Evolutionary conservation across 2,797 vertebrate genomes (phyloP).

Genomic region (Neostethus bicornis): DNA sequence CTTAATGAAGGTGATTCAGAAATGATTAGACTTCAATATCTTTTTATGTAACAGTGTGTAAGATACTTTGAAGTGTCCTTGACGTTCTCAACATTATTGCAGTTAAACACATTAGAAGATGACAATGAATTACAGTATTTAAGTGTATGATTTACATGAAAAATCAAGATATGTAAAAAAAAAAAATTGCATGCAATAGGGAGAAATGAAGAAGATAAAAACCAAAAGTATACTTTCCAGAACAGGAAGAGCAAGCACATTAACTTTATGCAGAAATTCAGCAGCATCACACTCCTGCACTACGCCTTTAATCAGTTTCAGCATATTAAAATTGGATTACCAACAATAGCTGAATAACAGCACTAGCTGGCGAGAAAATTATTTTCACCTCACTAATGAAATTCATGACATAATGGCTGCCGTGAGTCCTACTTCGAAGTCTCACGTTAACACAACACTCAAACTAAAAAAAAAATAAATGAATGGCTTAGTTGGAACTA

Average conservation of each 20-base stretch:
- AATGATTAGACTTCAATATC: slow-evolving; percentile 48
- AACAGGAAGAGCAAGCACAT: slow-evolving; percentile 17
- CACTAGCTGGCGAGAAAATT: slow-evolving; percentile 65
- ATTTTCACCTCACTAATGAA: slow-evolving; percentile 73
- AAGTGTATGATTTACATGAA: slow-evolving; percentile 27
- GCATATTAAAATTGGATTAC: slow-evolving; percentile 76
- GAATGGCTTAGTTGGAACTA: slow-evolving; percentile 66
- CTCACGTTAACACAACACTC: slow-evolving; percentile 8
- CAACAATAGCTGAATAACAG: slow-evolving; percentile 69
- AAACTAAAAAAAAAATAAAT: slow-evolving; percentile 51
- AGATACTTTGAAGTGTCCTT: slow-evolving; percentile 70
- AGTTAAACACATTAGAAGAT: slow-evolving; percentile 69
- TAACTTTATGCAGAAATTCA: slow-evolving; percentile 26
- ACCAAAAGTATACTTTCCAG: slow-evolving; percentile 21
- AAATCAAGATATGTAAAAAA: too few species aligned
- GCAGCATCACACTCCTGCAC: slow-evolving; percentile 10
- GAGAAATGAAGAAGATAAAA: slow-evolving; percentile 38
- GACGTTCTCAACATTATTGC: slow-evolving; percentile 67
- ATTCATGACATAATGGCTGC: slow-evolving; percentile 69
- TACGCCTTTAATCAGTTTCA: slow-evolving; percentile 58
- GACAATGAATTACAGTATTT: slow-evolving; percentile 61
- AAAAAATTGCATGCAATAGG: slow-evolving; percentile 8
- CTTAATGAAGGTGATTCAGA: slow-evolving; percentile 30
- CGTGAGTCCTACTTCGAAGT: slow-evolving; percentile 44
- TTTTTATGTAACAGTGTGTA: too few species aligned